These are phyloP conservation scores for Bicyclus anynana DNA, from an alignment of 1,140 invertebrate genomes.

Conservation along the genomic window DNA sequence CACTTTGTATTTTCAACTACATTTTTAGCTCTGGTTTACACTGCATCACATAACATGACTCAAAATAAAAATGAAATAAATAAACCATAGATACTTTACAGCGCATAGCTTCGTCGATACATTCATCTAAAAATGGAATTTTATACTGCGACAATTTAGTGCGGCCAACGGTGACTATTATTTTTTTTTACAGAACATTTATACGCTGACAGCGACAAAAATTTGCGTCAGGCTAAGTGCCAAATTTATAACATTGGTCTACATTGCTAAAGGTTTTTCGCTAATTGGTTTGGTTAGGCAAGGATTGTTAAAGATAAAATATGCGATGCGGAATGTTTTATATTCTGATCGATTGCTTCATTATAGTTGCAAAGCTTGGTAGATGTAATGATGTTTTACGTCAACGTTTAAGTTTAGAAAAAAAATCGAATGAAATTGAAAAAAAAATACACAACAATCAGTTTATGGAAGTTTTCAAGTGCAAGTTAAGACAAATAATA, in stretches of 20 bases:
- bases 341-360: conserved; percentile 67
- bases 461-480: too few relatives aligned
- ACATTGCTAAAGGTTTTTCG: conserved; percentile 65
- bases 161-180: conserved; percentile 52
- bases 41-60: background rate
- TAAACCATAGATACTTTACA: conserved; percentile 1
- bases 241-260: conserved; percentile 72
- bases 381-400: background rate
- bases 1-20: background rate
- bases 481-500: too few relatives aligned
- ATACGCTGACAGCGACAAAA: conserved; percentile 68
- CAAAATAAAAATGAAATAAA: conserved; percentile 10
- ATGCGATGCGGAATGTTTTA: conserved; percentile 69
- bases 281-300: conserved; percentile 69
- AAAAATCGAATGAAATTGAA: background rate
- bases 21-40: background rate
- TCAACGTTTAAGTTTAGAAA: background rate
- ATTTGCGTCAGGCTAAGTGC: conserved; percentile 74
- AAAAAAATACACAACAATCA: too few relatives aligned
- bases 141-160: conserved; percentile 44
- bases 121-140: conserved; percentile 10
- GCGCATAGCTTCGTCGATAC: conserved; percentile 1
- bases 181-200: conserved; percentile 45
- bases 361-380: conserved; percentile 36
- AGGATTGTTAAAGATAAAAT: conserved; percentile 77